phyloP scores from a whole-genome alignment of 2,113 vertebrate genomes.

The Camelus dromedarius region DNA sequence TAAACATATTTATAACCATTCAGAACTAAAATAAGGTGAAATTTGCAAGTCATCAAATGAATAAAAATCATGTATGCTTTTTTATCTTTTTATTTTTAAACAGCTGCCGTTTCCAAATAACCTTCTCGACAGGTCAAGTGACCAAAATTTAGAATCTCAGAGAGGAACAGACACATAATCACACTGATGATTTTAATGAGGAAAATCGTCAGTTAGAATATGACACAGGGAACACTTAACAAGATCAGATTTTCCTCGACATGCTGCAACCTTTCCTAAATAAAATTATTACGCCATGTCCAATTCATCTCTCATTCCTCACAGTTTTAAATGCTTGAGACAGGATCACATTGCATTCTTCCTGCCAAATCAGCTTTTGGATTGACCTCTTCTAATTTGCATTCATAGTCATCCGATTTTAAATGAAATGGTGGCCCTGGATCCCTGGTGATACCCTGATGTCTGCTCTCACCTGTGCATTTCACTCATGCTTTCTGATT shows the following conservation, averaged over 20 bases:
- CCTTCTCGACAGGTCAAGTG: constrained; percentile 41
- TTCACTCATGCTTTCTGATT: not conserved
- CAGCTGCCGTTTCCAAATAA: not conserved
- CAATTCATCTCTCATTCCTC: constrained; percentile 77
- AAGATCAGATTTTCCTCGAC: constrained; percentile 73
- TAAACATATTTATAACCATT: not conserved
- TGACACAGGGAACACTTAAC: constrained; percentile 73
- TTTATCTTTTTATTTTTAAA: not conserved
- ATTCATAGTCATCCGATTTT: constrained; percentile 51
- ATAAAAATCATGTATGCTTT: constrained; percentile 18
- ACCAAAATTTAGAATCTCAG: constrained; percentile 63
- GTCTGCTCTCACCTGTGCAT: not conserved
- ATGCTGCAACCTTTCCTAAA: constrained; percentile 80
- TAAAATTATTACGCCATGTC: constrained; percentile 78
- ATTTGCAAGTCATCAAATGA: not conserved
- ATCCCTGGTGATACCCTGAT: not conserved
- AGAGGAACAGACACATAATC: constrained; percentile 58
- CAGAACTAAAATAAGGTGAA: not conserved
- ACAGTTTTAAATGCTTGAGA: constrained; percentile 74
- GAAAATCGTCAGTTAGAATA: constrained; percentile 78
- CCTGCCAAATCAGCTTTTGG: constrained; percentile 66
- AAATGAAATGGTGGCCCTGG: constrained; percentile 32
- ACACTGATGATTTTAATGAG: constrained; percentile 75
- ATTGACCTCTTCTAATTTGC: constrained; percentile 60
- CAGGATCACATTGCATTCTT: constrained; percentile 66